Percentiles rank a stretch among this genome's conserved stretches.
Conservation (phyloP, 2,113 vertebrate genomes). For the Phocoena sinus region DNA sequence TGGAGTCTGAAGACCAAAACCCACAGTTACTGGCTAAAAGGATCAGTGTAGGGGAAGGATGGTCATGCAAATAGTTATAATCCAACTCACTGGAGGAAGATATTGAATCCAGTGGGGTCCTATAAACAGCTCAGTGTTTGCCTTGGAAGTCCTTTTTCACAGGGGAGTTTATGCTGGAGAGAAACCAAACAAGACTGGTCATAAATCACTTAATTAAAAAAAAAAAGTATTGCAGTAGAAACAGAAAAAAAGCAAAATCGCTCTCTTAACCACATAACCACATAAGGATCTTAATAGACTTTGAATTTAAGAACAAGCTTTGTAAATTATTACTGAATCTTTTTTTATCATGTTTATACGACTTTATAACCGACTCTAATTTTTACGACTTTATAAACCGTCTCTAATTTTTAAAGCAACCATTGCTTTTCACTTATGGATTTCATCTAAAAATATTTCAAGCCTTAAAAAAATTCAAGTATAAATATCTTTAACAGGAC, state of each 20-base stretch:
- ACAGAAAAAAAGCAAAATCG: neutral
- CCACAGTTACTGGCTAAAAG: neutral
- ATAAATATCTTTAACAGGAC: slow-evolving; percentile 65
- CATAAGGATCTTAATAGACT: neutral
- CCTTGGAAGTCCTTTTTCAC: neutral
- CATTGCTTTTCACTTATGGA: neutral
- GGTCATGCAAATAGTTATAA: neutral
- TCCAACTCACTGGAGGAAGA: neutral
- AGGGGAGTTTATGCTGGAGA: neutral
- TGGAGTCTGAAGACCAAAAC: neutral
- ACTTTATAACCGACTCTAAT: neutral
- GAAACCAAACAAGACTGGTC: neutral
- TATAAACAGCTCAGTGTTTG: neutral
- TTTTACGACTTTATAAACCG: neutral
- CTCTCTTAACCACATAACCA: neutral
- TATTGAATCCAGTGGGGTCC: neutral
- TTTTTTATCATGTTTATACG: neutral
- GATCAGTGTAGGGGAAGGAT: neutral
- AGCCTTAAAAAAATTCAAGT: slow-evolving; percentile 24
- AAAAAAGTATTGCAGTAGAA: neutral
- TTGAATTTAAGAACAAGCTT: neutral
- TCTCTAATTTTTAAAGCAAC: slow-evolving; percentile 7
- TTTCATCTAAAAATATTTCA: slow-evolving; percentile 2
- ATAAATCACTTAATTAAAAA: neutral
- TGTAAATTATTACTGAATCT: neutral